These are phyloP conservation scores for Platalea minor DNA, from an alignment of 2,797 vertebrate genomes.

Conservation along the genomic window DNA sequence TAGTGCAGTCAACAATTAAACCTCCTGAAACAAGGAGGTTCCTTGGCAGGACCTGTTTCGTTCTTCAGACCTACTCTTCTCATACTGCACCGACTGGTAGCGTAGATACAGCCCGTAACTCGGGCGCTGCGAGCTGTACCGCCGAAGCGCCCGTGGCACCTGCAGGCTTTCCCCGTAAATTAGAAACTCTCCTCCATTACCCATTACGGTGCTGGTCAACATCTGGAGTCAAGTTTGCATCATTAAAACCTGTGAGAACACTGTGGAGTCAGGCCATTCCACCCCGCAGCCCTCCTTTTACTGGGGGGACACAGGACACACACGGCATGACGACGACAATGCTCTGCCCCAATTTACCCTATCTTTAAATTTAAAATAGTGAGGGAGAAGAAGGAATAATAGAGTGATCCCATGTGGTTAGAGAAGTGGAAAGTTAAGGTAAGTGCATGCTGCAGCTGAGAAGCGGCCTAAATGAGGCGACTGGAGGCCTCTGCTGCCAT, in stretches of 20 bases:
- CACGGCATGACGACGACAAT: rapidly evolving
- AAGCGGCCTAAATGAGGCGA: neutral
- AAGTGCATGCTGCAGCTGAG: neutral
- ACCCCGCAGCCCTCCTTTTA: neutral
- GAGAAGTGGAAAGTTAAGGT: neutral
- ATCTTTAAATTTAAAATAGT: neutral
- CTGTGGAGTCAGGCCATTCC: neutral
- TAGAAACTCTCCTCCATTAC: neutral
- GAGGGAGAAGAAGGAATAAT: neutral
- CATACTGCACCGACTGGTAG: rapidly evolving
- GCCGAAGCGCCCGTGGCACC: rapidly evolving
- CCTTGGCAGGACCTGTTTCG: neutral
- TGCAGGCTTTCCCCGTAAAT: neutral
- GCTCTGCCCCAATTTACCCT: neutral
- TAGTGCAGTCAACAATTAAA: neutral
- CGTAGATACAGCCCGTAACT: rapidly evolving
- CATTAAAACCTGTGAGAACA: rapidly evolving
- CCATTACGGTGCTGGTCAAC: neutral
- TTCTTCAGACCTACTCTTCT: neutral
- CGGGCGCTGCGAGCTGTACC: rapidly evolving
- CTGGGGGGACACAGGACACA: rapidly evolving
- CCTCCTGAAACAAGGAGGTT: neutral
- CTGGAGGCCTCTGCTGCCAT: neutral
- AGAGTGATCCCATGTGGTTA: too few relatives aligned
- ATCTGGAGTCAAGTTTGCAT: neutral